Evolutionary conservation across 2,797 vertebrate species (phyloP), one percentile per base, ranked within the genome.

Genomic region (Labeo calbasu): DNA sequence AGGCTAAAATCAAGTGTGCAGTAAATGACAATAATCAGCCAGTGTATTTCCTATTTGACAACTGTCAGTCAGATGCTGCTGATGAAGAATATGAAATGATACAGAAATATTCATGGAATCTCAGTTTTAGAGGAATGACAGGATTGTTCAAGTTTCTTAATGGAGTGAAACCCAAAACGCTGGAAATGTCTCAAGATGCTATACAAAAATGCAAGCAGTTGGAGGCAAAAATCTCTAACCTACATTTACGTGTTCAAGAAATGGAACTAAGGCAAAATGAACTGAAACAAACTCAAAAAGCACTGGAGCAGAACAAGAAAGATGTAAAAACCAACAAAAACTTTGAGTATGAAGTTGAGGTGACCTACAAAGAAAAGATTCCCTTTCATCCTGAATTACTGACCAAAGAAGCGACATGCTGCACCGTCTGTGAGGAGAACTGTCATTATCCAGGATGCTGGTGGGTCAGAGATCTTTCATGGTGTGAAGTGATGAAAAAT

Each of bases 341-440:
- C 28, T 79, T 79, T 36, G 32, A 19, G 28, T 19, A 4, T 21
- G 32, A 66, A 19, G 63, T 11, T 43, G 63, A 85, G 0, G 86
- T 85, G 21, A 0, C 28, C 19, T 76, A 76, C 17, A 83, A 76
- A 70, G 59, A 48, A 0, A 48, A 12, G 11, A 76, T 77, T 2
- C n/a, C n/a, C n/a, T n/a, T n/a, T n/a, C n/a, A n/a, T n/a, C n/a
- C n/a, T n/a, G n/a, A n/a, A n/a, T n/a, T n/a, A n/a, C n/a, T n/a
- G n/a, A n/a, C n/a, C n/a, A n/a, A n/a, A n/a, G n/a, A n/a, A n/a
- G 80, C 69, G 0, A 76, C 12, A 9, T 73, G 65, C 69, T 87
- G 86, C 46, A 81, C 0, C 1, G 8, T 21, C 10, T 87, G 83
- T 82, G 10, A 87, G 75, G 73, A 82, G n/a, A n/a, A n/a, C n/a